Percentiles rank a stretch among this genome's conserved stretches.
These are phyloP conservation scores for Excalfactoria chinensis DNA, from an alignment of 2,113 vertebrate genomes.

Conservation along the genomic window DNA sequence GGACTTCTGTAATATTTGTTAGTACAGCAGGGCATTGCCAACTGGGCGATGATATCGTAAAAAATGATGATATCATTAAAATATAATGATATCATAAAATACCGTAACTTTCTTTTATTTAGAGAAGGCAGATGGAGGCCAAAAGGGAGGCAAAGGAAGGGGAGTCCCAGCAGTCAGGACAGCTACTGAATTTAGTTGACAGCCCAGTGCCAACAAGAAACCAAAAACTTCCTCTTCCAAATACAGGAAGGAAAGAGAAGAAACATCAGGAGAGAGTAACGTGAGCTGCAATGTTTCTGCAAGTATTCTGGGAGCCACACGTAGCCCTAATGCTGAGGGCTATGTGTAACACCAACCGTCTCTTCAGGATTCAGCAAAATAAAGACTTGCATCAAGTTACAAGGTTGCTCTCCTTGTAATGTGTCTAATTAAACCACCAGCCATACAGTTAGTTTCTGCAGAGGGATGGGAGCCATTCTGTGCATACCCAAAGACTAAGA, in stretches of 20 bases:
- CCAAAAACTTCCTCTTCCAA: background rate
- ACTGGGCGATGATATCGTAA: rapidly evolving
- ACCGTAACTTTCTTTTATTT: background rate
- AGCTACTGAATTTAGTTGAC: background rate
- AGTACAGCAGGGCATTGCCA: background rate
- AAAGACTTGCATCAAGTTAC: background rate
- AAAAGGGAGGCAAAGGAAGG: background rate
- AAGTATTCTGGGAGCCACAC: background rate
- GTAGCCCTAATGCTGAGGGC: background rate
- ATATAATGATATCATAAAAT: background rate
- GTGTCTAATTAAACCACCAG: background rate
- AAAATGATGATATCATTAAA: background rate
- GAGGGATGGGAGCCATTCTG: background rate
- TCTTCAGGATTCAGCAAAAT: background rate
- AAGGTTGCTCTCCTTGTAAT: background rate
- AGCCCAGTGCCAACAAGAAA: background rate
- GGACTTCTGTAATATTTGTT: background rate
- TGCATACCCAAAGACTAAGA: background rate
- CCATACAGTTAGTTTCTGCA: background rate
- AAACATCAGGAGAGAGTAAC: background rate
- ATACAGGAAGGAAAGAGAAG: background rate
- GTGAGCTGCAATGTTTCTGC: background rate
- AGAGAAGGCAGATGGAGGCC: background rate
- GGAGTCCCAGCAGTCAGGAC: background rate
- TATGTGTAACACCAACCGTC: background rate